Conservation (phyloP, 2,113 vertebrate species). For the Pygoscelis adeliae region DNA sequence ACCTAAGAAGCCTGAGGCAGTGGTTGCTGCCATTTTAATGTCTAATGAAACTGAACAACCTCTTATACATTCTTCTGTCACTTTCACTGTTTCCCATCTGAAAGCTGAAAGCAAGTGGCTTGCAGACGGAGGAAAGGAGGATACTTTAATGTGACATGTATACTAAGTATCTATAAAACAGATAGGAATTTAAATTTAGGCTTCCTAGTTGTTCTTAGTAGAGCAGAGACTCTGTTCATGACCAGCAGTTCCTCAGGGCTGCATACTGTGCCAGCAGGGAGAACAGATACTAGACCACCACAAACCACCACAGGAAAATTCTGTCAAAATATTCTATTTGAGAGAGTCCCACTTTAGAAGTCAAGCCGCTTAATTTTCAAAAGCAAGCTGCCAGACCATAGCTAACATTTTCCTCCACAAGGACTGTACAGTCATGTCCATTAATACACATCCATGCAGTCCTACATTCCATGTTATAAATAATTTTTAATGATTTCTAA, state of each 20-base stretch:
- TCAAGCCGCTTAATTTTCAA: neutral
- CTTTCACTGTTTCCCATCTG: neutral
- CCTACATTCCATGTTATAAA: neutral
- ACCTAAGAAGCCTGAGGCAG: neutral
- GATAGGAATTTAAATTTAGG: neutral
- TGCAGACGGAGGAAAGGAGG: neutral
- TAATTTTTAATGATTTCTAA: neutral
- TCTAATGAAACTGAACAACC: neutral
- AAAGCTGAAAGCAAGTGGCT: neutral
- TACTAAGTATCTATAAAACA: neutral
- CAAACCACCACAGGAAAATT: neutral
- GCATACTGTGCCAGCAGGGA: neutral
- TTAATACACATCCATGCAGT: neutral
- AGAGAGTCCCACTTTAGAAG: neutral
- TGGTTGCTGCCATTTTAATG: neutral
- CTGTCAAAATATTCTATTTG: neutral
- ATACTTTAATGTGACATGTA: neutral
- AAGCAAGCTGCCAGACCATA: neutral
- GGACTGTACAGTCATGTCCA: neutral
- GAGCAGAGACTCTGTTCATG: neutral
- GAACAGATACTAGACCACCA: neutral
- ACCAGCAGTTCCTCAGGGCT: neutral
- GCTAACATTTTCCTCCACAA: neutral
- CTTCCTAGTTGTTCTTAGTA: neutral
- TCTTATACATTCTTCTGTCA: neutral